These are phyloP conservation scores for Caenorhabditis sp. DNA, from an alignment of 2,888 invertebrate genomes.

Conservation along the genomic window DNA sequence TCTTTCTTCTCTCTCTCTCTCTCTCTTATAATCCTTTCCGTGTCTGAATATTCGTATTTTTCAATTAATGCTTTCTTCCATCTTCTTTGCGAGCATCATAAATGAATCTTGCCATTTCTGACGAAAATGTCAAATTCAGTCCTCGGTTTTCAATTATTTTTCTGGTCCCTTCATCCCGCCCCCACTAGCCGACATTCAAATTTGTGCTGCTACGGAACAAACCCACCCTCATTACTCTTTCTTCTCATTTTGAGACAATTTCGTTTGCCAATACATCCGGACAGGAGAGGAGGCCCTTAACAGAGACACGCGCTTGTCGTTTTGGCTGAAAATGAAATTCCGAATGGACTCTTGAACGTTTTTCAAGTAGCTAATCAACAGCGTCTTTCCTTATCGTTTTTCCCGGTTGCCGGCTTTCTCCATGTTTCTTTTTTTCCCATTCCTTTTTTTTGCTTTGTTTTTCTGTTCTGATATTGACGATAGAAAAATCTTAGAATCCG, in stretches of 20 bases:
- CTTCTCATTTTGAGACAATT: conserved; percentile 17
- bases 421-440: conserved; percentile 6
- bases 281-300: not conserved
- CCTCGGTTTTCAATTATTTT: conserved; percentile 11
- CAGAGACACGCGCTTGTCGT: conserved; percentile 3
- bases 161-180: not conserved
- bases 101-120: conserved; percentile 8
- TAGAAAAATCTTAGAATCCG: not conserved
- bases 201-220: conserved; percentile 15
- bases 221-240: conserved; percentile 38
- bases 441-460: conserved; percentile 13
- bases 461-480: conserved; percentile 1
- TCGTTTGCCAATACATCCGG: conserved; percentile 1
- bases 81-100: conserved; percentile 7
- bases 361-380: conserved; percentile 62
- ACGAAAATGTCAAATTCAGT: conserved; percentile 26
- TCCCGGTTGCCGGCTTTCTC: not conserved
- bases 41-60: not conserved
- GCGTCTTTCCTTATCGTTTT: conserved; percentile 26
- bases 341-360: conserved; percentile 63
- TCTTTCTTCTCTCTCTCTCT: too few species aligned
- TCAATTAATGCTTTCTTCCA: not conserved
- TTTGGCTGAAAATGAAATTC: conserved; percentile 43
- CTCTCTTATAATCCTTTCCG: too few species aligned
- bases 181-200: not conserved